These are phyloP conservation scores for Drosophila teissieri DNA, from an alignment of 1,140 invertebrate species.

Conservation along the genomic window DNA sequence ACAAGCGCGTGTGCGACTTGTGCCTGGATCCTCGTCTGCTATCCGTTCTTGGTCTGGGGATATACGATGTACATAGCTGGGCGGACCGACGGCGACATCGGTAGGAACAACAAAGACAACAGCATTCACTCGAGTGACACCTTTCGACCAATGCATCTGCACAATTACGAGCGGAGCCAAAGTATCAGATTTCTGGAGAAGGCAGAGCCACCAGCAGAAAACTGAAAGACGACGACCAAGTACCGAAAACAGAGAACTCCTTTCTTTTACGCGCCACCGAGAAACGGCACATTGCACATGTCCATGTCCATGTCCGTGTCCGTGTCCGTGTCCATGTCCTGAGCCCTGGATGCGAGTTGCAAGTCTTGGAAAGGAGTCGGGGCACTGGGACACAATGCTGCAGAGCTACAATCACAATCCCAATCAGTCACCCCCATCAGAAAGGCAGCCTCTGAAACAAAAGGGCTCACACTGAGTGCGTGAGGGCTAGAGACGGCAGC, in stretches of 20 bases:
- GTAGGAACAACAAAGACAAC: slow-evolving; percentile 19
- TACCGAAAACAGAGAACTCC: slow-evolving; percentile 65
- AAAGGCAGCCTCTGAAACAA: slow-evolving; percentile 76
- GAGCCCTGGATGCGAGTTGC: slow-evolving; percentile 15
- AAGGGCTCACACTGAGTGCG: slow-evolving; percentile 51
- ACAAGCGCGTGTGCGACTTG: slow-evolving; percentile 73
- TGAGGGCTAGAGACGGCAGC: slow-evolving; percentile 31
- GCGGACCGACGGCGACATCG: slow-evolving; percentile 51
- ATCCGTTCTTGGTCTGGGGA: slow-evolving; percentile 60
- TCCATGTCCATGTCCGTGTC: slow-evolving; percentile 60
- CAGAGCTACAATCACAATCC: slow-evolving; percentile 63
- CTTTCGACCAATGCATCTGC: slow-evolving; percentile 77
- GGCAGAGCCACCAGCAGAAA: slow-evolving; percentile 62
- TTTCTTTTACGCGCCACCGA: slow-evolving; percentile 82
- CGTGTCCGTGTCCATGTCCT: slow-evolving; percentile 31
- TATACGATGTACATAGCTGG: slow-evolving; percentile 33
- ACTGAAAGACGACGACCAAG: slow-evolving; percentile 18
- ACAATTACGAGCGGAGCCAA: slow-evolving; percentile 72
- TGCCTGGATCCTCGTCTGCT: slow-evolving; percentile 38
- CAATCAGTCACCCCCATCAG: slow-evolving; percentile 83
- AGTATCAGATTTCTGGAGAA: slow-evolving; percentile 77
- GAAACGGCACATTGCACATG: slow-evolving; percentile 81
- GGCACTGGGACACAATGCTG: slow-evolving; percentile 45
- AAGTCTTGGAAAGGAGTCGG: slow-evolving; percentile 16
- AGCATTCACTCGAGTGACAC: slow-evolving; percentile 73